A percentile compares a stretch with the other conserved stretches of the same genome.
phyloP scores from a whole-genome alignment of 2,113 vertebrate genomes.

The Echinops telfairi region DNA sequence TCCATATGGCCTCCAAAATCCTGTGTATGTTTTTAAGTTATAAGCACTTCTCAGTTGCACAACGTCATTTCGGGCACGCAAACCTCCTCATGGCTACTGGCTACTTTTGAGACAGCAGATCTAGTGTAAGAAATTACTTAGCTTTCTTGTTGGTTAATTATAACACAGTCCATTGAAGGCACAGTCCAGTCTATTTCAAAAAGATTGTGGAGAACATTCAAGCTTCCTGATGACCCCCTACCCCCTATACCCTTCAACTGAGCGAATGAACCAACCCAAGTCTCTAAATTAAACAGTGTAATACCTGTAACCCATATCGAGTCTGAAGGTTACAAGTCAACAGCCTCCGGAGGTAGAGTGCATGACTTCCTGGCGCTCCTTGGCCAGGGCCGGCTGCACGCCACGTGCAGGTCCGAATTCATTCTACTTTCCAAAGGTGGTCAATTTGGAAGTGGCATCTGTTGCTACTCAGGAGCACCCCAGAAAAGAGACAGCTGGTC shows the following conservation, averaged over 20 bases:
- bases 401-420: not conserved
- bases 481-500: not conserved
- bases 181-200: not conserved
- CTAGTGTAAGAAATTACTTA: not conserved
- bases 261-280: not conserved
- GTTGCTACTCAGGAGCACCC: not conserved
- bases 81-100: no score
- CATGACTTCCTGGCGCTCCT: not conserved
- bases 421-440: not conserved
- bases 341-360: not conserved
- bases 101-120: no score
- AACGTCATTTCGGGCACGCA: not conserved
- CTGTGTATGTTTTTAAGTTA: not conserved
- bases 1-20: not conserved
- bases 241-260: not conserved
- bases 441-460: not conserved
- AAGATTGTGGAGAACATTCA: not conserved
- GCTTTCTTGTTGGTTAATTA: not conserved
- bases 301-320: no score
- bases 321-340: not conserved
- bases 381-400: no score
- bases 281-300: not conserved
- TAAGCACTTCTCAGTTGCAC: no score
- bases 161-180: not conserved
- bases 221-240: not conserved